These are phyloP conservation scores for Hippocampus kuda DNA, from an alignment of 2,797 vertebrate species.

Conservation along the genomic window DNA sequence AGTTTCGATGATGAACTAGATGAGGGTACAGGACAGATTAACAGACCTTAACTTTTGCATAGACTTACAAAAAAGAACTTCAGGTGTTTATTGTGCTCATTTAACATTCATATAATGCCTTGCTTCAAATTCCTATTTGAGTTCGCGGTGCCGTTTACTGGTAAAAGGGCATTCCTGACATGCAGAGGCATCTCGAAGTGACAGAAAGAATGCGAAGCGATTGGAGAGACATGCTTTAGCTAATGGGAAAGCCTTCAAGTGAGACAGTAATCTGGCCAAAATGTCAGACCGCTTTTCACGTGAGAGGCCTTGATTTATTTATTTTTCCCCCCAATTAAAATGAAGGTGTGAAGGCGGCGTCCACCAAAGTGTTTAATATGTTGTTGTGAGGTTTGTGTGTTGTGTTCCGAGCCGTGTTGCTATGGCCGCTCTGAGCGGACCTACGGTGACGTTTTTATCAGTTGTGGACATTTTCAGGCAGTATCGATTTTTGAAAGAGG, in stretches of 20 bases:
- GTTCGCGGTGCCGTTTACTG: neutral
- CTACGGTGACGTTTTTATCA: conserved; percentile 50
- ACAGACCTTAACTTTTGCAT: neutral
- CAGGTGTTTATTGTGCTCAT: neutral
- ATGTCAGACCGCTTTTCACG: conserved; percentile 49
- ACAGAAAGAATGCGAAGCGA: conserved; percentile 22
- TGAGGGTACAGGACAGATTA: neutral
- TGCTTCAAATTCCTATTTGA: neutral
- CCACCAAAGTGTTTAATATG: conserved; percentile 49
- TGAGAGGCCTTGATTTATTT: conserved; percentile 28
- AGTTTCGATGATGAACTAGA: neutral
- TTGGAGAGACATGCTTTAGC: conserved; percentile 31
- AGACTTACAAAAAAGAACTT: neutral
- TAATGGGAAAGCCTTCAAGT: conserved; percentile 52
- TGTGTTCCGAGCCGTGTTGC: conserved; percentile 1
- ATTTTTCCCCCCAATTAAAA: conserved; percentile 57
- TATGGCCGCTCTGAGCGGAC: neutral
- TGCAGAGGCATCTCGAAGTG: conserved; percentile 7
- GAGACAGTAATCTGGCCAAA: conserved; percentile 57
- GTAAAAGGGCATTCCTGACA: conserved; percentile 13
- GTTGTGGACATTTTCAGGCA: conserved; percentile 42
- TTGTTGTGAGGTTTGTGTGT: conserved; percentile 19
- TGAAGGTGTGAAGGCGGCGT: conserved; percentile 31
- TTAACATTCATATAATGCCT: neutral
- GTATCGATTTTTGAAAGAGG: conserved; percentile 28